phyloP scores from a whole-genome alignment of 2,113 vertebrate species.

The Amia ocellicauda region DNA sequence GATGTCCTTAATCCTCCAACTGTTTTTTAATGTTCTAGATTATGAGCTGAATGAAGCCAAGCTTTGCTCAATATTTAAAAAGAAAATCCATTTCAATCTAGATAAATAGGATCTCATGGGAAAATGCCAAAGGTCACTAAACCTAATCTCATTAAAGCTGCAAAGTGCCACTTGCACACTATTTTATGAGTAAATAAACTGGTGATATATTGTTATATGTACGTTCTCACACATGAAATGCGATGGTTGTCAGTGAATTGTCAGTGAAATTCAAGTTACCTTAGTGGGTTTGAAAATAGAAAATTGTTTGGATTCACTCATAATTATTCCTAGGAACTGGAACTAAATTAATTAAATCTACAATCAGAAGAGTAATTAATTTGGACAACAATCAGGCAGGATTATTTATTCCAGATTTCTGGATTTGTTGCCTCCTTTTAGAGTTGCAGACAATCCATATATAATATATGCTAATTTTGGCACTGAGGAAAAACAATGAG shows the following conservation, averaged over 20 bases:
- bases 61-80: constrained; percentile 7
- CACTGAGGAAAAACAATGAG: background rate
- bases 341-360: background rate
- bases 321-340: constrained; percentile 14
- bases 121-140: constrained; percentile 13
- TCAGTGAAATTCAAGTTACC: no score
- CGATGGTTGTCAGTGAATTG: no score
- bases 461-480: constrained; percentile 3
- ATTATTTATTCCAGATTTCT: constrained; percentile 10
- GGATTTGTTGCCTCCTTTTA: background rate
- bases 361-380: no score
- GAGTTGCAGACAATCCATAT: background rate
- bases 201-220: no score
- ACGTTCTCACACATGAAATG: background rate
- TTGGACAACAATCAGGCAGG: background rate
- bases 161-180: constrained; percentile 7
- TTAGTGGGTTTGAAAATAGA: no score
- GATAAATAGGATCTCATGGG: constrained; percentile 6
- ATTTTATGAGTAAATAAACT: constrained; percentile 9
- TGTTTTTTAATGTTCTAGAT: background rate
- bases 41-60: background rate
- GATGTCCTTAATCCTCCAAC: constrained; percentile 15
- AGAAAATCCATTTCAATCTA: constrained; percentile 16
- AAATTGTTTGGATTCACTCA: background rate
- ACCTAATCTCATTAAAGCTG: constrained; percentile 19